Evolutionary conservation across 2,113 vertebrate species (phyloP).

Genomic region (Mionectes macconnelli): DNA sequence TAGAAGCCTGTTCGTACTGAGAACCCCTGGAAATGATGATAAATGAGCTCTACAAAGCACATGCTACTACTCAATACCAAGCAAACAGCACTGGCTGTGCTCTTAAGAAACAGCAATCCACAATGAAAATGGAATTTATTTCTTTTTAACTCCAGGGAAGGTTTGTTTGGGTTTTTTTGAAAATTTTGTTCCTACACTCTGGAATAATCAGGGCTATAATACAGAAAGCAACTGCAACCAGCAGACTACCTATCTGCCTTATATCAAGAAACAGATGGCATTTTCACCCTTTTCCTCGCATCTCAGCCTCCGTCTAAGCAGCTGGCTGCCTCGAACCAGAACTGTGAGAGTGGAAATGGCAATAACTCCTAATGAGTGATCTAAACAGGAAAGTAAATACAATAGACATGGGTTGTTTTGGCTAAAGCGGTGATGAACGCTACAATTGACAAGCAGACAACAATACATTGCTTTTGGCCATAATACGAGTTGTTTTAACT

Average conservation of each 20-base stretch:
- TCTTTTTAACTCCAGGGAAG: conserved; percentile 9
- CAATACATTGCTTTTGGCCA: neutral
- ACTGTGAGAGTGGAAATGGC: conserved; percentile 5
- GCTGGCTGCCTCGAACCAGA: conserved; percentile 51
- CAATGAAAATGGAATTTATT: conserved; percentile 28
- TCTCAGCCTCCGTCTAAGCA: conserved; percentile 41
- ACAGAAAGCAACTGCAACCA: neutral
- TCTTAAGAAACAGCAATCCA: neutral
- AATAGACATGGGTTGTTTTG: neutral
- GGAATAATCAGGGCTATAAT: neutral
- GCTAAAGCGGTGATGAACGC: neutral
- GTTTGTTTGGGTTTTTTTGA: neutral
- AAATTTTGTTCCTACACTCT: conserved; percentile 9
- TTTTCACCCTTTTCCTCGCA: conserved; percentile 2
- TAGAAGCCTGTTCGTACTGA: conserved; percentile 2
- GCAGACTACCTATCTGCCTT: conserved; percentile 36
- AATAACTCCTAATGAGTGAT: conserved; percentile 38
- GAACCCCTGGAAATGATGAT: neutral
- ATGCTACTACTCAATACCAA: conserved; percentile 16
- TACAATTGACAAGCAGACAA: neutral
- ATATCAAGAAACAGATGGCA: conserved; percentile 47
- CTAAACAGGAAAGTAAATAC: conserved; percentile 58
- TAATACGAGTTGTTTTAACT: conserved; percentile 26
- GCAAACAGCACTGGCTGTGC: neutral
- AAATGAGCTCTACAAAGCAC: conserved; percentile 26